These are phyloP conservation scores for Lycodopsis pacificus DNA, from an alignment of 2,797 vertebrate species.

Conservation along the genomic window DNA sequence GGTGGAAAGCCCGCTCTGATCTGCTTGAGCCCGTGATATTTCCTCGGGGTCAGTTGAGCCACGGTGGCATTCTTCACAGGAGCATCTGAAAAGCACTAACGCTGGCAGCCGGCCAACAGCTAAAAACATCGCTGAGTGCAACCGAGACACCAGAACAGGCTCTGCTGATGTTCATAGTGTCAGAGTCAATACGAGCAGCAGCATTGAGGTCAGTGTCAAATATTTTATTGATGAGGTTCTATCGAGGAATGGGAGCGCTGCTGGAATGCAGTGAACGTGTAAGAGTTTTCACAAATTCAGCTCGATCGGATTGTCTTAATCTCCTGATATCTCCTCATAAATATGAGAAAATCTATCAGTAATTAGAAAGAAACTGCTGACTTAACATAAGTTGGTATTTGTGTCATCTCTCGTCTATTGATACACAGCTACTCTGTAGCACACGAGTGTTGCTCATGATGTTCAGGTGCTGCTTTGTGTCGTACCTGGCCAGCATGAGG, in stretches of 20 bases:
- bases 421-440: background rate
- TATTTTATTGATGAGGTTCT: background rate
- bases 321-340: background rate
- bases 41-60: background rate
- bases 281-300: background rate
- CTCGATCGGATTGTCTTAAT: background rate
- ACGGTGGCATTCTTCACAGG: background rate
- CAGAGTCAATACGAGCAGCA: background rate
- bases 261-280: background rate
- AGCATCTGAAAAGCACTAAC: background rate
- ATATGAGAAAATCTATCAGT: background rate
- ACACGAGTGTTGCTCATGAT: background rate
- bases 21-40: background rate
- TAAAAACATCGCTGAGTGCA: background rate
- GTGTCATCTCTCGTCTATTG: background rate
- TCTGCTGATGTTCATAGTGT: background rate
- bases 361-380: background rate
- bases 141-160: background rate
- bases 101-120: background rate
- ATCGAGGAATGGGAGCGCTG: background rate
- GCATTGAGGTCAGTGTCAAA: slow-evolving; percentile 1
- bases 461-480: background rate
- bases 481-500: slow-evolving; percentile 98
- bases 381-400: background rate
- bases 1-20: background rate